phyloP scores from a whole-genome alignment of 2,113 vertebrate genomes.

The Hipposideros armiger region DNA sequence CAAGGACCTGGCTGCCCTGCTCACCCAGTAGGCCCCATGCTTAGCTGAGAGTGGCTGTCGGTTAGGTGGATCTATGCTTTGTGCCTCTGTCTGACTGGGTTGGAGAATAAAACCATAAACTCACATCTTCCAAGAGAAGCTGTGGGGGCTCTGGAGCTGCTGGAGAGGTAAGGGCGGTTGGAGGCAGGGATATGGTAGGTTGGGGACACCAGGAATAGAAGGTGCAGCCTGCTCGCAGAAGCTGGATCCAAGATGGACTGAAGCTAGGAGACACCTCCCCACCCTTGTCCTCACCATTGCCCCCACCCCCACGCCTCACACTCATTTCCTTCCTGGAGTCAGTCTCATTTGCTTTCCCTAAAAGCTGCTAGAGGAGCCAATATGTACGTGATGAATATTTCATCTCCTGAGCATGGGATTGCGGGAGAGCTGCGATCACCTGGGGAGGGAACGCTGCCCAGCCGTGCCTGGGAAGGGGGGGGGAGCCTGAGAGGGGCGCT shows the following conservation, averaged over 20 bases:
- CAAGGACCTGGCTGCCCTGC: neutral
- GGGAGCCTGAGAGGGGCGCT: neutral
- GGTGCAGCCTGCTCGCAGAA: neutral
- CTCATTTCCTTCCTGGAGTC: conserved; percentile 85
- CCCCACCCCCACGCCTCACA: conserved; percentile 60
- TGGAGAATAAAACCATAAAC: neutral
- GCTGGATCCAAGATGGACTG: neutral
- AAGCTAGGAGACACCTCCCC: neutral
- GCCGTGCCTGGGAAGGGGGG: conserved; percentile 58
- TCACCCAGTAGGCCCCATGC: neutral
- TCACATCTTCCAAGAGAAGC: neutral
- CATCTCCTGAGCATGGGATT: conserved; percentile 86
- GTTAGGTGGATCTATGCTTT: neutral
- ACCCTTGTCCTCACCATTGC: neutral
- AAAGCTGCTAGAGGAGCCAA: conserved; percentile 88
- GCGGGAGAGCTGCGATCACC: conserved; percentile 77
- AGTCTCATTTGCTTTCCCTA: conserved; percentile 89
- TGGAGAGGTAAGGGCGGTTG: neutral
- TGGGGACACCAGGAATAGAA: neutral
- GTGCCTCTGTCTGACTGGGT: neutral
- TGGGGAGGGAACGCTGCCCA: conserved; percentile 19
- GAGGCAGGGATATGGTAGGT: neutral
- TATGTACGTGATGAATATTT: conserved; percentile 91
- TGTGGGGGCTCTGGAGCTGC: neutral
- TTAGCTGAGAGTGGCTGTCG: neutral